These are phyloP conservation scores for Neogobius melanostomus DNA, from an alignment of 2,113 vertebrate species.

Conservation along the genomic window DNA sequence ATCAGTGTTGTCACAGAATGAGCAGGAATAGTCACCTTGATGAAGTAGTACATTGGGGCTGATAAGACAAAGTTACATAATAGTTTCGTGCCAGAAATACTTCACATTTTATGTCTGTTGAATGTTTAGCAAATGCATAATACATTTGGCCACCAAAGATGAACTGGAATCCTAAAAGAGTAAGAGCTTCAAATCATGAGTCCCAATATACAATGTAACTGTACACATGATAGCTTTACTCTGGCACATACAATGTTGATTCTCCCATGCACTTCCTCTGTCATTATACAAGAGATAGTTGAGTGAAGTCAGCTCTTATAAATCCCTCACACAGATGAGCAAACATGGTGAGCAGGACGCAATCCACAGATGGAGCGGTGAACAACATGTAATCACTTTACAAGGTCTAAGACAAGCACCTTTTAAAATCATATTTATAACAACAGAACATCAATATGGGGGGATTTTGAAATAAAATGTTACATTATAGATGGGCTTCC, in stretches of 20 bases:
- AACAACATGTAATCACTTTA: constrained; percentile 27
- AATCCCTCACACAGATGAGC: constrained; percentile 48
- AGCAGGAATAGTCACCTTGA: not conserved
- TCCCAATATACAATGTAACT: not conserved
- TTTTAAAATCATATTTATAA: not conserved
- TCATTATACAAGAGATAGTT: constrained; percentile 1
- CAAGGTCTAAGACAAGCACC: not conserved
- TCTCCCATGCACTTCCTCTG: not conserved
- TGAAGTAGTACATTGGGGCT: not conserved
- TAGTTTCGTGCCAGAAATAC: too few relatives aligned
- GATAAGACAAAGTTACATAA: too few relatives aligned
- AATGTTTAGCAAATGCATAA: too few relatives aligned
- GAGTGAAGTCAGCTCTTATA: constrained; percentile 23
- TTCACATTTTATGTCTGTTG: too few relatives aligned
- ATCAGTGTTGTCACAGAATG: constrained; percentile 6
- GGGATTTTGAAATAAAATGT: too few relatives aligned
- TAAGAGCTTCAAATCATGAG: not conserved
- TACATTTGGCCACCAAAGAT: too few relatives aligned
- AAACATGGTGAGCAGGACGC: constrained; percentile 34
- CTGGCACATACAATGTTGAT: not conserved
- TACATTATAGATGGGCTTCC: too few relatives aligned
- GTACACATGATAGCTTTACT: too few relatives aligned
- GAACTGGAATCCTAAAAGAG: too few relatives aligned
- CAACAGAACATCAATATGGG: not conserved
- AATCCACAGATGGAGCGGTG: constrained; percentile 44